A percentile compares a stretch with the other conserved stretches of the same genome.
phyloP scores from a whole-genome alignment of 2,113 vertebrate species.

The Myrmophylax atrothorax region DNA sequence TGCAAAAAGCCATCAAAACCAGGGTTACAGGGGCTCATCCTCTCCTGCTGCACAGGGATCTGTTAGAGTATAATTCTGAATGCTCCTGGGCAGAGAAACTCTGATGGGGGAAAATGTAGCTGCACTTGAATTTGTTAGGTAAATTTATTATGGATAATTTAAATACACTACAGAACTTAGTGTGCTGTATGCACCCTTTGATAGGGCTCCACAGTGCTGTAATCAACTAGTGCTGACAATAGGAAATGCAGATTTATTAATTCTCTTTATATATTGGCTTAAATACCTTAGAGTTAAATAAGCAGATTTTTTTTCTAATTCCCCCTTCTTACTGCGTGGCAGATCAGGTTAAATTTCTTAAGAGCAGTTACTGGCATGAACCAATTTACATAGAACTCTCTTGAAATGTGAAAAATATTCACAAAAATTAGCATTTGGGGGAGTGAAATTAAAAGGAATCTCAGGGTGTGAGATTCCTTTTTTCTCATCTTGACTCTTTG shows the following conservation, averaged over 20 bases:
- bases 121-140: constrained; percentile 31
- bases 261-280: constrained; percentile 42
- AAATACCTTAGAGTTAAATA: constrained; percentile 41
- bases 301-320: constrained; percentile 25
- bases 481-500: not conserved
- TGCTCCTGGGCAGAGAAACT: not conserved
- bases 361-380: not conserved
- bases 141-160: constrained; percentile 51
- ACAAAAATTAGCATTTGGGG: not conserved
- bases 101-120: constrained; percentile 4
- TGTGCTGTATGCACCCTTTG: not conserved
- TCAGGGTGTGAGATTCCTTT: not conserved
- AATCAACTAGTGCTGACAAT: constrained; percentile 48
- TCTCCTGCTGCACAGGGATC: not conserved
- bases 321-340: not conserved
- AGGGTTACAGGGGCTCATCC: not conserved
- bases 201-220: constrained; percentile 29
- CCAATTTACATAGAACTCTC: not conserved
- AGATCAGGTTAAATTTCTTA: constrained; percentile 41
- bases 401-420: not conserved
- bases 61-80: not conserved
- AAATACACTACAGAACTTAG: constrained; percentile 37
- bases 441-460: not conserved
- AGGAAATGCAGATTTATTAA: constrained; percentile 56
- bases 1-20: not conserved